A percentile compares a stretch with the other conserved stretches of the same genome.
Conservation (phyloP, 2,797 vertebrate genomes). For the Microctenopoma lineatum region DNA sequence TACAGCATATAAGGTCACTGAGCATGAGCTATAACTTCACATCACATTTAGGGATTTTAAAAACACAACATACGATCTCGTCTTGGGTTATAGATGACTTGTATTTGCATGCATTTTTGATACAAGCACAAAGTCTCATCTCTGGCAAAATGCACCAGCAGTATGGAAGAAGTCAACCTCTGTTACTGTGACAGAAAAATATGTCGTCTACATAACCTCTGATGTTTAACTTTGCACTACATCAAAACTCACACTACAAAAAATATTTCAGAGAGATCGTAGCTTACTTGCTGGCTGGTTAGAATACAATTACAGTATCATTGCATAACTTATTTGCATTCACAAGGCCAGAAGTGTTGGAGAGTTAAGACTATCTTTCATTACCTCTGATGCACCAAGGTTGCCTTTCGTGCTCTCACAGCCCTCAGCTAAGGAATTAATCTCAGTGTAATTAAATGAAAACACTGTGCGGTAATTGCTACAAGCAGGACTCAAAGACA, state of each 20-base stretch:
- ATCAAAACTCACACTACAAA: slow-evolving; percentile 72
- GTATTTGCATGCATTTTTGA: slow-evolving; percentile 91
- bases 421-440: slow-evolving; percentile 88
- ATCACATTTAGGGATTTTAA: slow-evolving; percentile 83
- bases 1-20: slow-evolving; percentile 41
- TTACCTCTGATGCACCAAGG: slow-evolving; percentile 82
- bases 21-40: slow-evolving; percentile 84
- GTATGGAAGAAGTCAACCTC: slow-evolving; percentile 85
- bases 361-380: slow-evolving; percentile 92
- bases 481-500: slow-evolving; percentile 92
- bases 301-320: slow-evolving; percentile 54
- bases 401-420: slow-evolving; percentile 85
- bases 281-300: slow-evolving; percentile 76
- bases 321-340: slow-evolving; percentile 78
- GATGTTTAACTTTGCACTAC: slow-evolving; percentile 68
- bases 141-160: slow-evolving; percentile 78
- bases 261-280: slow-evolving; percentile 58
- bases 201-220: slow-evolving; percentile 63
- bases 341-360: slow-evolving; percentile 95
- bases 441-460: slow-evolving; percentile 90
- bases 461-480: slow-evolving; percentile 90
- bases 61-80: slow-evolving; percentile 85
- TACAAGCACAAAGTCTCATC: slow-evolving; percentile 83
- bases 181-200: slow-evolving; percentile 70
- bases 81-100: slow-evolving; percentile 79